Base-by-base conservation (phyloP, 1,140 invertebrate species). In the Trichonephila inaurata region DNA sequence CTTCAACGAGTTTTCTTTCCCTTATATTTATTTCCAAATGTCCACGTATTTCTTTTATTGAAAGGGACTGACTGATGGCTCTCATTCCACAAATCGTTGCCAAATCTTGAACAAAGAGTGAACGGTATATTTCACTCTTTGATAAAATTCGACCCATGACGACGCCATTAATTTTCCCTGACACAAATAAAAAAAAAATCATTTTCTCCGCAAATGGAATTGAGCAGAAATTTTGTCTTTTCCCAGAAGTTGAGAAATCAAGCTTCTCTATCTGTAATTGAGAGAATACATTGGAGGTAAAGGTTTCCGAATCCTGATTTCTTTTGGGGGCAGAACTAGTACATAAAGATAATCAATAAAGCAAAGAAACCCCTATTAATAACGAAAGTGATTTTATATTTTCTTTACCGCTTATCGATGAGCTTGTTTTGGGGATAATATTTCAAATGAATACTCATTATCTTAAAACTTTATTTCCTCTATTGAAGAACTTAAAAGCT, bases 271-370 rank as follows among this genome's bases (percentile, higher is more conserved):
- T 14, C 44, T n/a, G 5, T 51, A 16, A n/a, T 14, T 16, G 14
- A 16, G 12, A 14, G 51, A 24, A n/a, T 19, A 16, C 2, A 16
- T 6, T 60, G 44, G 61, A 64, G 33, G 61, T 88, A 88, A 64
- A 33, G 12, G 8, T 77, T 77, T 77, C 28, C 28, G 14, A 33
- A 2, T 16, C 3, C 28, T 10, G 10, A 40, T 21, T 64, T 21
- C 28, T 64, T 21, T n/a, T 21, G 2, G 12, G 19, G 5, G 0
- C 12, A 21, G 24, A 51, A 83, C 44, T 87, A 60, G 85, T 87
- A 87, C 62, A 87, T 87, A 58, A 87, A 60, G 58, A 19, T 6
- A 87, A 62, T 87, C 85, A 87, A 87, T 87, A 87, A 87, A 33
- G 60, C 85, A 64, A 82, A 24, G 24, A 64, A 88, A 61, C 28